phyloP scores from a whole-genome alignment of 1,140 invertebrate genomes.

The Daktulosphaira vitifoliae region DNA sequence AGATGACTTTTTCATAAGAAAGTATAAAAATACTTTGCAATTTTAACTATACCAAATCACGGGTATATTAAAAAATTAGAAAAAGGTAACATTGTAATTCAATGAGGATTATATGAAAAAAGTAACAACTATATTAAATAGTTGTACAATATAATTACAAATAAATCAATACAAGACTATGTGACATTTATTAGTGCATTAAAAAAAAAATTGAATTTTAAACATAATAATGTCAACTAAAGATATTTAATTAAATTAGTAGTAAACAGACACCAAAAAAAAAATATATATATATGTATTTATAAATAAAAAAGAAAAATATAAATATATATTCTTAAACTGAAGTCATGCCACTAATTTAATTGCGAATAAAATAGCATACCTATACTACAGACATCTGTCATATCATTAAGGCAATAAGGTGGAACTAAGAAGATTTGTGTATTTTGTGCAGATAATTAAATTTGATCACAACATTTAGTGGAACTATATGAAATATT shows the following conservation, averaged over 20 bases:
- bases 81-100: background rate
- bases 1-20: no score
- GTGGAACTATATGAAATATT: constrained; percentile 9
- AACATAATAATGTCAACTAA: constrained; percentile 1
- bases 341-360: constrained; percentile 1
- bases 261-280: background rate
- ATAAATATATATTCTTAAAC: background rate
- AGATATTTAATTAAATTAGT: background rate
- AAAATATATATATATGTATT: no score
- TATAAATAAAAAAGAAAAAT: background rate
- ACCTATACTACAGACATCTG: constrained; percentile 9
- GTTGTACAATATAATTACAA: constrained; percentile 13
- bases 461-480: constrained; percentile 8
- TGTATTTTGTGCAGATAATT: constrained; percentile 5
- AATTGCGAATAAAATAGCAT: background rate
- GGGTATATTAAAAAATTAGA: background rate
- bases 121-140: constrained; percentile 4
- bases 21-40: no score
- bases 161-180: constrained; percentile 11
- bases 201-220: background rate
- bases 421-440: background rate
- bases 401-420: constrained; percentile 4
- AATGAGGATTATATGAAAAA: background rate
- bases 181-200: constrained; percentile 24
- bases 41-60: background rate